These are phyloP conservation scores for Heteromyza rotundicornis DNA, from an alignment of 2,888 invertebrate species.

Conservation along the genomic window DNA sequence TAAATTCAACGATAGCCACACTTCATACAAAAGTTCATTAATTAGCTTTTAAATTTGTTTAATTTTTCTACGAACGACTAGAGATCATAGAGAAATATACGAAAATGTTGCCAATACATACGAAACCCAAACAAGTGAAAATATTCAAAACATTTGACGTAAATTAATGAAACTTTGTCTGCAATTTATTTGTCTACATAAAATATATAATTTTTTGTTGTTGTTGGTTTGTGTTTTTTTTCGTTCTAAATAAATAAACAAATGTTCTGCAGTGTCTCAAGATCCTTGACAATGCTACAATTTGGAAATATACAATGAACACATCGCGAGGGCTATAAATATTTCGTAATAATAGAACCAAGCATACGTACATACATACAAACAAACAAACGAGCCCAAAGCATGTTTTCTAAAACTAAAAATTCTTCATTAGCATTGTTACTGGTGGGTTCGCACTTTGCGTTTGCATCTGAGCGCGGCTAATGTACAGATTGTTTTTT, in stretches of 20 bases:
- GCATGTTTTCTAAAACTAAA: neutral
- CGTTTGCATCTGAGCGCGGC: neutral
- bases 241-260: constrained; percentile 34
- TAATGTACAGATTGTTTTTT: neutral
- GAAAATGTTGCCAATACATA: too few relatives aligned
- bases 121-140: too few relatives aligned
- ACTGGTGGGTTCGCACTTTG: neutral
- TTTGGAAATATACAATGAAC: neutral
- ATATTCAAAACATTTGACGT: too few relatives aligned
- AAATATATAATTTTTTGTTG: constrained; percentile 13
- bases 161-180: too few relatives aligned
- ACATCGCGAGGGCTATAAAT: constrained; percentile 8
- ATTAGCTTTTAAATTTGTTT: too few relatives aligned
- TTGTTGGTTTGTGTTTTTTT: constrained; percentile 24
- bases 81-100: too few relatives aligned
- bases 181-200: constrained; percentile 23
- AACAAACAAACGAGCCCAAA: constrained; percentile 10
- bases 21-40: too few relatives aligned
- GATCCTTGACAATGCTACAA: constrained; percentile 34
- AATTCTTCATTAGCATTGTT: neutral
- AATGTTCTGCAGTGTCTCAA: constrained; percentile 43
- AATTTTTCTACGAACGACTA: too few relatives aligned
- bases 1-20: too few relatives aligned
- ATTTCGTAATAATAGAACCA: constrained; percentile 2
- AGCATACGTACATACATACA: constrained; percentile 4